Evolutionary conservation across 2,113 vertebrate genomes (phyloP).

Genomic region (Nothobranchius kuhntae): DNA sequence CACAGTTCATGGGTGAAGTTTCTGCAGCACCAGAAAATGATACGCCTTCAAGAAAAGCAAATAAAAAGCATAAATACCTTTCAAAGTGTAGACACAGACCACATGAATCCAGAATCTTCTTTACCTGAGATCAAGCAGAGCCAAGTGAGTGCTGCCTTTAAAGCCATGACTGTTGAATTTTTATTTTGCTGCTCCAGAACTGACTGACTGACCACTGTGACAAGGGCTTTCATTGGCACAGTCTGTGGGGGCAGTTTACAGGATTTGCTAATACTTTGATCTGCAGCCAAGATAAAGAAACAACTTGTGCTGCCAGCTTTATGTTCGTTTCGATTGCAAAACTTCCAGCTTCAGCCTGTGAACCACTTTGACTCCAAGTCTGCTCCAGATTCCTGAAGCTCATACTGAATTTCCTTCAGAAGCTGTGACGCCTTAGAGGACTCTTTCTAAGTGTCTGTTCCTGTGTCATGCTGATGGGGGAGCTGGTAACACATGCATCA

Average conservation of each 20-base stretch:
- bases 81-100: neutral
- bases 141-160: neutral
- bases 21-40: too few species aligned
- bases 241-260: conserved; percentile 35
- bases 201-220: neutral
- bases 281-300: neutral
- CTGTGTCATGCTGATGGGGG: conserved; percentile 38
- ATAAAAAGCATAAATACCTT: too few species aligned
- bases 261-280: conserved; percentile 25
- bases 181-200: neutral
- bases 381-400: neutral
- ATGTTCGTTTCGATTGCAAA: neutral
- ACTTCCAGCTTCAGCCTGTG: neutral
- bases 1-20: too few species aligned
- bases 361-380: neutral
- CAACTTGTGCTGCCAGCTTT: neutral
- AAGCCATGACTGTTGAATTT: conserved; percentile 6
- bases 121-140: conserved; percentile 56
- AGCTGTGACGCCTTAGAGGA: too few species aligned
- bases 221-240: conserved; percentile 21
- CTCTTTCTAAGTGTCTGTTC: neutral
- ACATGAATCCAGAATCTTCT: neutral
- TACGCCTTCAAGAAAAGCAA: too few species aligned
- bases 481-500: conserved; percentile 28
- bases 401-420: neutral